Conservation (phyloP, 2,113 vertebrate species). For the Seriola dumerili region DNA sequence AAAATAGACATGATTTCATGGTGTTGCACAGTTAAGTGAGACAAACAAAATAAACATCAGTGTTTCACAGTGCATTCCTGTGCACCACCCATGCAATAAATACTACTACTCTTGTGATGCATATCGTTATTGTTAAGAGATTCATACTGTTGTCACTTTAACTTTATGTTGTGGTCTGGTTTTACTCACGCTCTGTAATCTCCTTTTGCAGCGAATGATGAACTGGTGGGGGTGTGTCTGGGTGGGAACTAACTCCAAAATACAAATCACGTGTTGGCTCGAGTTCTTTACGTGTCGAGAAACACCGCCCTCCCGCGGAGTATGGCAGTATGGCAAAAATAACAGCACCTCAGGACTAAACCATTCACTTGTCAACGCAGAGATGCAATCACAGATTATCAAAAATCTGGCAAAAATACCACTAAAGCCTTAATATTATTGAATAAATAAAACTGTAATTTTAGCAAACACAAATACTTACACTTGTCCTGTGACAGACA, state of each 20-base stretch:
- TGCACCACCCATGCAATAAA: not conserved
- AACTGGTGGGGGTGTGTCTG: slow-evolving; percentile 50
- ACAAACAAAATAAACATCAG: not conserved
- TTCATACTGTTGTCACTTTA: not conserved
- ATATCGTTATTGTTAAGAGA: not conserved
- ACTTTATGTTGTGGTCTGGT: not conserved
- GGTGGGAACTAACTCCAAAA: slow-evolving; percentile 58
- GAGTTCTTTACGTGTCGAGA: not conserved
- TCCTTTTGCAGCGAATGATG: not conserved
- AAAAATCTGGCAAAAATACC: not conserved
- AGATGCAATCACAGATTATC: not conserved
- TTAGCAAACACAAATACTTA: accelerated
- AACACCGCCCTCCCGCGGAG: slow-evolving; percentile 52
- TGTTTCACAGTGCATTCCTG: not conserved
- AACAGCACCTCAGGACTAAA: slow-evolving; percentile 67
- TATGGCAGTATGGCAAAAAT: slow-evolving; percentile 81
- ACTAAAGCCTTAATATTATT: accelerated
- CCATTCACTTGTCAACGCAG: slow-evolving; percentile 58
- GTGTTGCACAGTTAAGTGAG: not conserved
- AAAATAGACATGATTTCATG: not conserved
- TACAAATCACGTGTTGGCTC: slow-evolving; percentile 71
- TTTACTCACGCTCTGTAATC: not conserved
- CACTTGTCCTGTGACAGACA: accelerated
- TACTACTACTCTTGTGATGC: too few relatives aligned
- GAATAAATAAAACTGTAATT: accelerated